Base-by-base conservation (phyloP, 2,113 vertebrate species). In the Thunnus thynnus region DNA sequence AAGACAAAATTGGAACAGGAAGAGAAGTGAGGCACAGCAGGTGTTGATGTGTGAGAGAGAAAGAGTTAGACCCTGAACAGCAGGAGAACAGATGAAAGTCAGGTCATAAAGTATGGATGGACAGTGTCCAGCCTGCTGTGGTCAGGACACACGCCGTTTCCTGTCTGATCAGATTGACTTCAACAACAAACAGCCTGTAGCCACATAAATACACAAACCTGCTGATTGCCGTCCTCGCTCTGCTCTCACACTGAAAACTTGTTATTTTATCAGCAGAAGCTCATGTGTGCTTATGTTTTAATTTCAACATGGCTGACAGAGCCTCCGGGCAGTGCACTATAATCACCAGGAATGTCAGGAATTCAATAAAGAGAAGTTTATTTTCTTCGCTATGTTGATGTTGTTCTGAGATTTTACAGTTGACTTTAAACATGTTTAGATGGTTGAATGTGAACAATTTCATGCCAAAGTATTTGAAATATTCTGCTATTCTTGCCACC, bases 131-230 rank as follows among this genome's bases (percentile, higher is more conserved):
- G 60, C 78, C 50, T 11, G 65, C 65, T 78, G 86, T 48, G 65
- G 63, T 70, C 11, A 25, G 80, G 68, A 52, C 68, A 13, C 68
- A 56, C n/a, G 46, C 61, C 9, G 65, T 5, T 71, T 72, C 60
- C 73, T 75, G 83, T 84, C 77, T 48, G 55, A 56, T 63, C 41
- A 13, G 1, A 78, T 81, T 44, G 44, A 63, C 69, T 44, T 80
- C 65, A 81, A 56, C 73, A 67, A 27, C 60, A 63, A 66, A 56
- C 55, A 67, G 80, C 87, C 80, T 50, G 77, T 16, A 47, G 80
- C 64, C 36, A 56, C 41, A 17, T 3, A 44, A 61, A 50, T 57
- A 64, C 46, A 36, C 1, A 5, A 64, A 44, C 61, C 50, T 17
- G 32, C 78, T 18, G 68, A 71, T 25, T 17, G 54, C 73, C 78